Base-by-base conservation (phyloP, 2,797 vertebrate genomes). In the Crocidura indochinensis region DNA sequence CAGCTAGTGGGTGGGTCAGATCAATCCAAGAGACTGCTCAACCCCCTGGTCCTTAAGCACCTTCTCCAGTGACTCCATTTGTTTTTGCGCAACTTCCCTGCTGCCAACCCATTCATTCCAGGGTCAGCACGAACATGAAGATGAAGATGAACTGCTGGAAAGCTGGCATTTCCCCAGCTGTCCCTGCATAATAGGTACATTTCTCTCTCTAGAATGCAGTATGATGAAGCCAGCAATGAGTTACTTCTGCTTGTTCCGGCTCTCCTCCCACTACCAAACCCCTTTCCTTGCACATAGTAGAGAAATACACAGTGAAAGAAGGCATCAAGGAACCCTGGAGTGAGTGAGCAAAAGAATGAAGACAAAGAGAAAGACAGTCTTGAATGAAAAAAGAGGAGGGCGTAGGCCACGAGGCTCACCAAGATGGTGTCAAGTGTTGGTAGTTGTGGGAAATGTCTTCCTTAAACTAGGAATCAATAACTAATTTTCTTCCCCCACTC, bases 401-500 rank as follows among this genome's bases (percentile, higher is more conserved):
- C 6, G 8, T 1, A 31, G 12, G 44, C 24, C 46, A 31, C 4
- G 8, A 64, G 84, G 49, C n/a, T 73, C 24, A 44, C 47, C 14
- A 90, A 85, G 67, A 44, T 17, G 26, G 47, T 4, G 14, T 51
- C 51, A 22, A n/a, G 68, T 81, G 44, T 17, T 12, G 67, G 56
- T 26, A 31, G 82, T 77, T 91, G 85, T 75, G 51, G 53, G 60
- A 94, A 94, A 64, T 93, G 90, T 95, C 92, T 51, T 38, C 88
- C 81, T 64, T 49, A 56, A 90, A 90, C 71, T 38, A 24, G 22
- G 67, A 95, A 92, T 94, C 83, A 44, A 88, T 91, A 95, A 82
- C 94, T 84, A 95, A 77, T 91, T 95, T 95, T 93, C 94, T 83
- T 90, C 90, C 83, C 68, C 67, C 71, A 68, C 5, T 87, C 80